Percentiles rank a stretch among this genome's conserved stretches.
Conservation (phyloP, 2,888 invertebrate species). For the Notodonta dromedarius region DNA sequence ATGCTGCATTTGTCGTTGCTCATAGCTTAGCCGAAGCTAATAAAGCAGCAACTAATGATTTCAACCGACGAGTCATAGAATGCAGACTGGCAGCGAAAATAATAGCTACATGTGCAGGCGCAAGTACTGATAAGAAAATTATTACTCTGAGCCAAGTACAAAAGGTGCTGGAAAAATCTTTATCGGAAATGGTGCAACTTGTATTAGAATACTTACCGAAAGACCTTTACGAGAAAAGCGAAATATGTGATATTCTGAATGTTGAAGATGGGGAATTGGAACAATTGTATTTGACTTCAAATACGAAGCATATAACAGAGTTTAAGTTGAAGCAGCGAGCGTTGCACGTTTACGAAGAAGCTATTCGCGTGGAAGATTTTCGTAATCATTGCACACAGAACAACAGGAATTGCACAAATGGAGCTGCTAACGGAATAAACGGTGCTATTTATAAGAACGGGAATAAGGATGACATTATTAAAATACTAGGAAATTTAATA, state of each 20-base stretch:
- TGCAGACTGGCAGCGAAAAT: conserved; percentile 96
- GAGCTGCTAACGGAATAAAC: conserved; percentile 43
- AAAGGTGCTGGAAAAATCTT: conserved; percentile 82
- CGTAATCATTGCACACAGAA: conserved; percentile 84
- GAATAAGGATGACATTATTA: conserved; percentile 67
- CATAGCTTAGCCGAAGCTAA: conserved; percentile 95
- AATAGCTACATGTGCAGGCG: conserved; percentile 53
- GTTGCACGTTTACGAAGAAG: conserved; percentile 95
- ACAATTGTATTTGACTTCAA: conserved; percentile 70
- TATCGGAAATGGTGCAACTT: conserved; percentile 88
- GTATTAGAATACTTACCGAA: conserved; percentile 86
- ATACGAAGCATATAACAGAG: conserved; percentile 86
- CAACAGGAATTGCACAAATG: conserved; percentile 41
- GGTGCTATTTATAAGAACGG: conserved; percentile 37
- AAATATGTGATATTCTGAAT: conserved; percentile 86
- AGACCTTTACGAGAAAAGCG: conserved; percentile 87
- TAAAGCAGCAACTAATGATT: conserved; percentile 97
- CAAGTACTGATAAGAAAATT: conserved; percentile 85
- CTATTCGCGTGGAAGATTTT: conserved; percentile 92
- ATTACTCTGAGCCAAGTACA: conserved; percentile 91
- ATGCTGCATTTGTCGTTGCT: conserved; percentile 95
- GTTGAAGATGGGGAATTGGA: conserved; percentile 86
- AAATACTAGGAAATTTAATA: conserved; percentile 92
- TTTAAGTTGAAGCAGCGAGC: conserved; percentile 94
- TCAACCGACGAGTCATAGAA: conserved; percentile 97